Base-by-base conservation (phyloP, 2,113 vertebrate species). In the Ellobius talpinus region DNA sequence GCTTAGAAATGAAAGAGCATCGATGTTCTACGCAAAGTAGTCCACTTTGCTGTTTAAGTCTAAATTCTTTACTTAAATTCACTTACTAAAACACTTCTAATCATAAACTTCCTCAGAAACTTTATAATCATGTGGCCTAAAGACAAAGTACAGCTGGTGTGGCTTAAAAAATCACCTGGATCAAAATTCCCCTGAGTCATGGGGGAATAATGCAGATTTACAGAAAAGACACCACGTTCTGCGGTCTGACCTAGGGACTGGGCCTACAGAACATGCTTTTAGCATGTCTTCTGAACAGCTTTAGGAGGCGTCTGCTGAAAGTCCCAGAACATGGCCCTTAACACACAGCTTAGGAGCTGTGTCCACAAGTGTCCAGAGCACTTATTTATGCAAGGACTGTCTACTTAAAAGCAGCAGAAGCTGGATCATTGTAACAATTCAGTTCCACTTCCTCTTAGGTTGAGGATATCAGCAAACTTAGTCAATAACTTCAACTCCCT, bases 1-100 rank as follows among this genome's bases (percentile, higher is more conserved):
- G 31, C 47, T 86, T 90, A 68, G 74, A 85, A 88, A 52, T 74
- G 85, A 94, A 87, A 74, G 55, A 88, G 16, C 39, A 74, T 36
- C 36, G 24, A 29, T 47, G 76, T 29, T 78, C 24, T 39, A 66
- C 10, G 24, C 12, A 93, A 88, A 85, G 61, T n/a, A 88, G 52
- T 42, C 26, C 3, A 81, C 24, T 91, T 74, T 70, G 39, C 4
- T 81, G 63, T 68, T 42, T 33, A 45, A 90, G n/a, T 93, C 31
- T 11, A 86, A 87, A 82, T 47, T 85, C 63, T 42, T 23, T 66
- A 65, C 26, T 70, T 52, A 79, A 89, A 89, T 47, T 33, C 6
- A 65, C 36, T 52, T 77, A 13, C n/a, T 55, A 33, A 86, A 88
- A n/a, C 77, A 65, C 5, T 42, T 65, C 9, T 66, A 31, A 1